A percentile compares a stretch with the other conserved stretches of the same genome.
Conservation (phyloP, 2,797 vertebrate genomes). For the Chrysolophus pictus region DNA sequence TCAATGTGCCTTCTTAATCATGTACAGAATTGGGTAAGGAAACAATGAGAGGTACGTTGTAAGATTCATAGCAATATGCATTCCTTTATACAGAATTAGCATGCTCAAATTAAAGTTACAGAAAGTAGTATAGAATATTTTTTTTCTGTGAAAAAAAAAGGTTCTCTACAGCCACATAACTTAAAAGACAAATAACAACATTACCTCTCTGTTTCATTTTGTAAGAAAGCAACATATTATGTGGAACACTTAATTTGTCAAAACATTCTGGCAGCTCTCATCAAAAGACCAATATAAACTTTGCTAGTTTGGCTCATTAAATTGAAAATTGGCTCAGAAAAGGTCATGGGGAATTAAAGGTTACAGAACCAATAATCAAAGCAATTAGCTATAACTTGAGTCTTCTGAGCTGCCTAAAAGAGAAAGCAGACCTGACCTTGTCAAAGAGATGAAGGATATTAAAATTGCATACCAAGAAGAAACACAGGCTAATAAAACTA, state of each 20-base stretch:
- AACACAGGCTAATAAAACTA: constrained; percentile 1
- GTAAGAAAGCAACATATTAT: constrained; percentile 8
- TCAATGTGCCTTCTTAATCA: not conserved
- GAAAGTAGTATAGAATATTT: not conserved
- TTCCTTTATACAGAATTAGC: not conserved
- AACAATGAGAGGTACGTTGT: not conserved
- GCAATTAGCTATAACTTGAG: constrained; percentile 71
- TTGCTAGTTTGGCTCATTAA: constrained; percentile 71
- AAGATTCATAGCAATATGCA: not conserved
- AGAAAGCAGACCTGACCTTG: constrained; percentile 56
- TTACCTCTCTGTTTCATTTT: constrained; percentile 28
- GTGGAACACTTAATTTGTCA: constrained; percentile 65
- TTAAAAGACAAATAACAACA: constrained; percentile 42
- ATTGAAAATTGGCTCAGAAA: constrained; percentile 63
- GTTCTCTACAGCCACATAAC: constrained; percentile 42
- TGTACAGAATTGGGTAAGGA: not conserved
- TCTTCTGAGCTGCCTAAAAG: constrained; percentile 55
- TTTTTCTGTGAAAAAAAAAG: not conserved
- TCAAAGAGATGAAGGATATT: constrained; percentile 32
- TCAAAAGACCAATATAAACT: constrained; percentile 61
- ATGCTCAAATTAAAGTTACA: not conserved
- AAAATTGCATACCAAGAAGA: constrained; percentile 31
- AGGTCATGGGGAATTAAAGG: constrained; percentile 67
- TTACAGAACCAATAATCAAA: constrained; percentile 73
- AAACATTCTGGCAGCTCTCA: constrained; percentile 44